Conservation (phyloP, 2,113 vertebrate genomes). For the Pimephales promelas region DNA sequence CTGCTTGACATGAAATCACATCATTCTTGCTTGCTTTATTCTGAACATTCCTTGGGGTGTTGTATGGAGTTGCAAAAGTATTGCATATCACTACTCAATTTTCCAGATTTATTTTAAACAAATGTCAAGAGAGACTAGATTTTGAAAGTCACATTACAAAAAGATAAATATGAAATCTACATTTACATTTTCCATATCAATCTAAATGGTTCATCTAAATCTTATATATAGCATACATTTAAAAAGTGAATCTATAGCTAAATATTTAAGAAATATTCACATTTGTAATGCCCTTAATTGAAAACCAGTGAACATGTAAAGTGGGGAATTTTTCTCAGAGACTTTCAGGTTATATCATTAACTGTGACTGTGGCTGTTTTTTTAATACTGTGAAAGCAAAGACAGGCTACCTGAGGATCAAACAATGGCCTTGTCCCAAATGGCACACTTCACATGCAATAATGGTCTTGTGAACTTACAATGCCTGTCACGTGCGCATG, state of each 20-base stretch:
- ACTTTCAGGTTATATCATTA: too few species aligned
- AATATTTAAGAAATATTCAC: background rate
- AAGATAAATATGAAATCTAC: background rate
- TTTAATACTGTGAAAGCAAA: too few species aligned
- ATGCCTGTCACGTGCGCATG: too few species aligned
- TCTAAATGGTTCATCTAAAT: background rate
- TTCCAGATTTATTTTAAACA: slow-evolving; percentile 14
- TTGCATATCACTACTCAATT: background rate
- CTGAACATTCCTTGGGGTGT: slow-evolving; percentile 21
- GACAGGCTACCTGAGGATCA: too few species aligned
- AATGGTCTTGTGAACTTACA: too few species aligned
- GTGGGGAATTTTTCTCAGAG: background rate
- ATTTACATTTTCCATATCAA: background rate
- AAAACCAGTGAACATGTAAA: background rate
- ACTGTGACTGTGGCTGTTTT: too few species aligned
- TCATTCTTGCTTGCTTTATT: slow-evolving; percentile 32
- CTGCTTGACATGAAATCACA: slow-evolving; percentile 45
- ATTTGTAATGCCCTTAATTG: background rate
- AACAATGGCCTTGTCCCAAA: too few species aligned
- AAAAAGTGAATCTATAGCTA: background rate
- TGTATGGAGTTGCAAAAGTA: slow-evolving; percentile 1
- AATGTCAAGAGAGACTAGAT: background rate
- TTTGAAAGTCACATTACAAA: background rate
- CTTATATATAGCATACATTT: background rate
- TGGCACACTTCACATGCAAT: too few species aligned